Conservation (phyloP, 2,113 vertebrate genomes). For the Phasianus colchicus region DNA sequence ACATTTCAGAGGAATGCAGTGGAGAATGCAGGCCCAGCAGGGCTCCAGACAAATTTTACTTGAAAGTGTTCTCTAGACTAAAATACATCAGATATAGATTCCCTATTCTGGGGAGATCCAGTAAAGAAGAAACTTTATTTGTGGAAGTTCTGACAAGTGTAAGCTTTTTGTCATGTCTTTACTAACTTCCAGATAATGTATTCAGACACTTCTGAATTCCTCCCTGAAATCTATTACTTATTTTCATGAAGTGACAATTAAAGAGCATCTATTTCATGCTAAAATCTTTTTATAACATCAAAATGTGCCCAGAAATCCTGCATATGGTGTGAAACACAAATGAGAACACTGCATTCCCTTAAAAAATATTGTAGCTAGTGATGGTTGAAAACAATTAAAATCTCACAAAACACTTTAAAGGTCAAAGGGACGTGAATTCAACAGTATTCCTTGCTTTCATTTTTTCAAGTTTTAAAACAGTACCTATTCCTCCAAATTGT, state of each 20-base stretch:
- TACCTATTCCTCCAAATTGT: background rate
- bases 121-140: background rate
- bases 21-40: background rate
- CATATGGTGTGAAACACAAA: background rate
- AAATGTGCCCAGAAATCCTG: background rate
- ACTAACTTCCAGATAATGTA: background rate
- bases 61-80: background rate
- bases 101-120: background rate
- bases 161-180: background rate
- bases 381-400: background rate
- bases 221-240: background rate
- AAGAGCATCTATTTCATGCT: background rate
- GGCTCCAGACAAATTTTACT: background rate
- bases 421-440: background rate
- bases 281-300: background rate
- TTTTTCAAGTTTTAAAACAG: background rate
- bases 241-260: conserved; percentile 4
- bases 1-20: background rate
- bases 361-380: background rate
- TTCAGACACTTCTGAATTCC: background rate
- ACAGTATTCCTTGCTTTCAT: background rate
- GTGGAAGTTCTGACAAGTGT: background rate
- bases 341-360: background rate
- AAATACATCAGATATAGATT: background rate
- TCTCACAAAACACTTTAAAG: background rate